Evolutionary conservation across 2,888 invertebrate species (phyloP).

Genomic region (Leptarthrus brevirostris): DNA sequence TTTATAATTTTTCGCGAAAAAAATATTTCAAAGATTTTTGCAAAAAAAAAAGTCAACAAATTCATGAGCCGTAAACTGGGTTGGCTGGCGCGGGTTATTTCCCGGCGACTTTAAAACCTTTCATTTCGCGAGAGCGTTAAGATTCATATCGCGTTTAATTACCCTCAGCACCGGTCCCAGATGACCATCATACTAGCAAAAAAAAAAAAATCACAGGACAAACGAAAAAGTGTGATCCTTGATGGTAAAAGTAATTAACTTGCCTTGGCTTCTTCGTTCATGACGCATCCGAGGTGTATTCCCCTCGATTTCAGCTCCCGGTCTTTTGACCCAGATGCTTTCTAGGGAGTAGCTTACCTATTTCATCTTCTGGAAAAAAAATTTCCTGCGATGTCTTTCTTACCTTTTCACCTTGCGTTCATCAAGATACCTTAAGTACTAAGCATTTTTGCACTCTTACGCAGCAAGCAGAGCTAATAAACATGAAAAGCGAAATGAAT

Average conservation of each 20-base stretch:
- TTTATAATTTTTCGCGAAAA: neutral
- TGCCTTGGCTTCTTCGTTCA: neutral
- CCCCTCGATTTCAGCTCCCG: neutral
- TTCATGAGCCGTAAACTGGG: no score
- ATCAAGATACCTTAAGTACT: no score
- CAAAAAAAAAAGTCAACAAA: neutral
- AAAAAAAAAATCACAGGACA: neutral
- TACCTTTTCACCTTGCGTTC: no score
- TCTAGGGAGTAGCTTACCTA: neutral
- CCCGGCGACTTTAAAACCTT: neutral
- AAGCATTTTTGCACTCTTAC: no score
- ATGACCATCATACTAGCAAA: neutral
- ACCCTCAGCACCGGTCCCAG: neutral
- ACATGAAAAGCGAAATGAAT: no score
- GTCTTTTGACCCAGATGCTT: neutral
- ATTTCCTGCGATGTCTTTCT: no score
- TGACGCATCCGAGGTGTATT: no score
- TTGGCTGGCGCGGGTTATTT: neutral
- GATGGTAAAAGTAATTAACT: conserved; percentile 43
- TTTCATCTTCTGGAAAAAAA: neutral
- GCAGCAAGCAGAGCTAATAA: no score
- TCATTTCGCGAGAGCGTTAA: conserved; percentile 16
- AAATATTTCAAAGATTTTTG: neutral
- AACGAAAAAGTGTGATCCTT: conserved; percentile 20
- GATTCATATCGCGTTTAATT: conserved; percentile 44